phyloP scores from a whole-genome alignment of 2,113 vertebrate genomes.

The Pangasianodon gigas region DNA sequence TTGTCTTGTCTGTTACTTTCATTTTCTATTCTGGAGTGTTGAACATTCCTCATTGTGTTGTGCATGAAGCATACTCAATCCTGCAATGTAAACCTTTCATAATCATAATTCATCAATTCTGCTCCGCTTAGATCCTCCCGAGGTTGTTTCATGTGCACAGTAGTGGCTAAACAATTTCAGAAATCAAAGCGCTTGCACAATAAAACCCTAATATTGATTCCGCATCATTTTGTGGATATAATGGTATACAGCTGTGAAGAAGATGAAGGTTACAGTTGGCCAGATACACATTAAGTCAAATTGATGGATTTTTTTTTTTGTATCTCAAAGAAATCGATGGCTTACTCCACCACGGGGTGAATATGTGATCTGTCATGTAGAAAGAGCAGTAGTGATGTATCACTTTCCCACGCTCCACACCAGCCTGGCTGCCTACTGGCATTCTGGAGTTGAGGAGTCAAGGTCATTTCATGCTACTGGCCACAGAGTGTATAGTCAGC shows the following conservation, averaged over 20 bases:
- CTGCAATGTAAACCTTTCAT: neutral
- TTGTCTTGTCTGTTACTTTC: neutral
- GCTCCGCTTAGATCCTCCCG: neutral
- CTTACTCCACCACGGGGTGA: slow-evolving; percentile 52
- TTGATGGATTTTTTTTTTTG: slow-evolving; percentile 60
- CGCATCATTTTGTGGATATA: slow-evolving; percentile 56
- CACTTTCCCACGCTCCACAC: slow-evolving; percentile 60
- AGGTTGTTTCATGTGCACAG: slow-evolving; percentile 29
- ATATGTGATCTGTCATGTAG: slow-evolving; percentile 62
- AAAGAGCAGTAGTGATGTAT: slow-evolving; percentile 60
- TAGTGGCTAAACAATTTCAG: slow-evolving; percentile 27
- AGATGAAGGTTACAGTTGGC: slow-evolving; percentile 56
- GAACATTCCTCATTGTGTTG: neutral
- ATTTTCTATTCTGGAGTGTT: neutral
- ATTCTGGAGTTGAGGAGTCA: slow-evolving; percentile 61
- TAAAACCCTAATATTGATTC: slow-evolving; percentile 33
- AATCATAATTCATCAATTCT: neutral
- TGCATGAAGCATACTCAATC: neutral
- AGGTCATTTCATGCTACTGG: slow-evolving; percentile 61
- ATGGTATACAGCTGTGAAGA: slow-evolving; percentile 34
- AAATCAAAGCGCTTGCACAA: slow-evolving; percentile 34
- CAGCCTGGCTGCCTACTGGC: slow-evolving; percentile 38
- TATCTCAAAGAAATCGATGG: slow-evolving; percentile 66
- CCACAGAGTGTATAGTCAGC: slow-evolving; percentile 17
- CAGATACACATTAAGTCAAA: slow-evolving; percentile 55